Evolutionary conservation across 2,888 invertebrate genomes (phyloP), one percentile per base, ranked within the genome.

Genomic region (Camptogramma bilineatum): DNA sequence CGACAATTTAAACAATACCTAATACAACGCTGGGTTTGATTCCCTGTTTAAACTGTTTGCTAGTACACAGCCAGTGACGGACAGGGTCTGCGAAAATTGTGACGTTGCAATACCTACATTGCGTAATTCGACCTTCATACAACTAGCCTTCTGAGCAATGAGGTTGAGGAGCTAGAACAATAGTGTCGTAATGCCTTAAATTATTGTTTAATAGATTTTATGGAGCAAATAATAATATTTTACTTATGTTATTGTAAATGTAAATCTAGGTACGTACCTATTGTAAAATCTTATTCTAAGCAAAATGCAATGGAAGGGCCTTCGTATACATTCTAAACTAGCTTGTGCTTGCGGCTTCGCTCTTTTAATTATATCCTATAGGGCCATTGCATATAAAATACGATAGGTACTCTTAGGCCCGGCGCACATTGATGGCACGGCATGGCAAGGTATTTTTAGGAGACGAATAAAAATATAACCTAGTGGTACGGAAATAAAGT

Each of bases 121-220:
- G 73, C 69, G 71, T 80, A 79, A 80, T 78, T 34, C 73, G 78
- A 76, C 87, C 87, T 87, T 85, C 75, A 74, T 74, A 1, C 21
- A 81, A 78, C 81, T 79, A 75, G 75, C 79, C 76, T 81, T 74
- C 72, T 65, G 68, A 64, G 69, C 68, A 76, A 75, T 79, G 76
- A 78, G 82, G 82, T 78, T 82, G 76, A 84, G 79, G 80, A 78
- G 80, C 71, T 66, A 69, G 65, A 73, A 77, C 79, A 83, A 83
- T 80, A 62, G 66, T 72, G 72, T 75, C 65, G 71, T 72, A 75
- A 77, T 48, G 44, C 44, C 31, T 61, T 51, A 56, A 21, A 47
- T 60, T 48, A 55, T 60, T 59, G 50, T 51, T 59, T 46, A 8
- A 39, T 52, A 28, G 3, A 9, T 39, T 50, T 31, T 58, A 42